Percentiles rank a stretch among this genome's conserved stretches.
Evolutionary conservation across 2,113 vertebrate species (phyloP).

Genomic region (Thunnus maccoyii): DNA sequence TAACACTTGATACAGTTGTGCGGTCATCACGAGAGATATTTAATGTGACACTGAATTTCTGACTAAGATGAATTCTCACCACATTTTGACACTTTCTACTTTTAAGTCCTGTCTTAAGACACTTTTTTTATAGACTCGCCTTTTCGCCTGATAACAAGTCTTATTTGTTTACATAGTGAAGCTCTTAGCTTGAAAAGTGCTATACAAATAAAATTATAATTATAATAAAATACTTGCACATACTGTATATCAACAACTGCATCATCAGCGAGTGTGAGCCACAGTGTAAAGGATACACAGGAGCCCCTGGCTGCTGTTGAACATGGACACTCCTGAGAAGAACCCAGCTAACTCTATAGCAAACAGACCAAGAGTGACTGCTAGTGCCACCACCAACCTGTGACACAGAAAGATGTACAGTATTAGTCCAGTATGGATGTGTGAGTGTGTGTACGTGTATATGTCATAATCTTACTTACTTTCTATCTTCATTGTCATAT

Average conservation of each 20-base stretch:
- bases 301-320: conserved; percentile 89
- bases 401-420: conserved; percentile 21
- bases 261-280: background rate
- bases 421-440: background rate
- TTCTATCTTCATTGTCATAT: conserved; percentile 84
- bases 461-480: conserved; percentile 79
- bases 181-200: too few species aligned
- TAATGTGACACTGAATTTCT: background rate
- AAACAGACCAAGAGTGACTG: conserved; percentile 89
- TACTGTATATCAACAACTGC: background rate
- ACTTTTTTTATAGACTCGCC: too few species aligned
- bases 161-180: too few species aligned
- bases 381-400: conserved; percentile 89
- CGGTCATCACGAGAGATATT: background rate
- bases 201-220: too few species aligned
- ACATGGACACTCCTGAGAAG: conserved; percentile 92
- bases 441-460: background rate
- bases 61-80: too few species aligned
- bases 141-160: too few species aligned
- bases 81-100: too few species aligned
- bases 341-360: conserved; percentile 89
- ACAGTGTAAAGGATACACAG: conserved; percentile 90
- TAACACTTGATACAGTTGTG: background rate
- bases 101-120: too few species aligned
- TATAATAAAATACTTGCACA: background rate